These are phyloP conservation scores for Camponotus floridanus DNA, from an alignment of 1,140 invertebrate genomes.

Conservation along the genomic window DNA sequence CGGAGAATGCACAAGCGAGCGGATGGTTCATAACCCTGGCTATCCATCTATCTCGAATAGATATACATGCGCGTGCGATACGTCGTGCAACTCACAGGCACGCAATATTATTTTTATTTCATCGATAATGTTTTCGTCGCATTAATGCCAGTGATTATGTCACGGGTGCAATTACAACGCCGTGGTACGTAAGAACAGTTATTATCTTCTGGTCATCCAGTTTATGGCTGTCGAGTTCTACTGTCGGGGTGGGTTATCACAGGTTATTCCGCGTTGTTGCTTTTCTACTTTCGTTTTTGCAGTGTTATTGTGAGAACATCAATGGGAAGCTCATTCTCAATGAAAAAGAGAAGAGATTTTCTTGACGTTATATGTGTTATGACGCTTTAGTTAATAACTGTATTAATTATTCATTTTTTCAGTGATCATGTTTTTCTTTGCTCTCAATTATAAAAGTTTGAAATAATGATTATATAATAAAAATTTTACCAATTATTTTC, in stretches of 20 bases:
- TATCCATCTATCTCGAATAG: conserved; percentile 38
- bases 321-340: background rate
- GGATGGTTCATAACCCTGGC: conserved; percentile 50
- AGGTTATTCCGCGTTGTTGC: conserved; percentile 5
- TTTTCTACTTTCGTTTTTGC: conserved; percentile 8
- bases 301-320: background rate
- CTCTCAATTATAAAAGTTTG: background rate
- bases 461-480: background rate
- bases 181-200: conserved; percentile 34
- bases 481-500: background rate
- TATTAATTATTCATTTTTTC: background rate
- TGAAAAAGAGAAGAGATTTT: background rate
- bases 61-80: conserved; percentile 35
- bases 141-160: conserved; percentile 53
- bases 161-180: conserved; percentile 38
- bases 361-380: background rate
- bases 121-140: conserved; percentile 34
- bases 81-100: conserved; percentile 24
- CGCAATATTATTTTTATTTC: conserved; percentile 21
- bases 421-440: background rate
- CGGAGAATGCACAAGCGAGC: conserved; percentile 28
- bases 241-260: conserved; percentile 30
- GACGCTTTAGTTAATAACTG: background rate
- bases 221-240: conserved; percentile 25
- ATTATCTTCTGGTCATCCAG: conserved; percentile 44